Percentiles rank a stretch among this genome's conserved stretches.
Evolutionary conservation across 2,797 vertebrate species (phyloP).

Genomic region (Leptatherina wallacei): DNA sequence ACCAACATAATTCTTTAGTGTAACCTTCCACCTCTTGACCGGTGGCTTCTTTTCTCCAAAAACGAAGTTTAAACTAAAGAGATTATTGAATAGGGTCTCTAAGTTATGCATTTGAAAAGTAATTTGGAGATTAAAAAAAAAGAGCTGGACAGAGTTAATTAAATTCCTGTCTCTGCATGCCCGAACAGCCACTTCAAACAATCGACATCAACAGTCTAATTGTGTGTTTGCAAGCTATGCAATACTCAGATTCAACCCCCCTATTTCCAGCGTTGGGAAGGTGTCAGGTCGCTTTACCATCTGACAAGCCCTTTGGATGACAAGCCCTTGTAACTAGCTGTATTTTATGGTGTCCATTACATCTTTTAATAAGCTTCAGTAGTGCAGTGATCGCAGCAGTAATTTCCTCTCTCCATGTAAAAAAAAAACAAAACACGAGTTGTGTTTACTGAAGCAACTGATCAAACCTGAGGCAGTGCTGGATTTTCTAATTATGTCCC

Average conservation of each 20-base stretch:
- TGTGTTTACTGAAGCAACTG: conserved; percentile 29
- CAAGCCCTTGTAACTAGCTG: conserved; percentile 1
- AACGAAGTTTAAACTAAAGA: neutral
- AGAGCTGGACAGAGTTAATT: conserved; percentile 1
- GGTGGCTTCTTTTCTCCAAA: neutral
- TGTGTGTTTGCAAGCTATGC: neutral
- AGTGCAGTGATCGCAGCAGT: conserved; percentile 3
- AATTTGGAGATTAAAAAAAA: conserved; percentile 5
- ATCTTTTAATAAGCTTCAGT: conserved; percentile 2
- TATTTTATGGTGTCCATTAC: conserved; percentile 8
- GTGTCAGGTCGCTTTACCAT: neutral
- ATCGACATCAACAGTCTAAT: neutral
- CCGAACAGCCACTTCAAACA: neutral
- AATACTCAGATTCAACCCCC: neutral
- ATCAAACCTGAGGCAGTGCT: conserved; percentile 8
- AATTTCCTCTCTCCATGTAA: conserved; percentile 6
- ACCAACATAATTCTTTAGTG: neutral
- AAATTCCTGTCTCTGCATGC: conserved; percentile 8
- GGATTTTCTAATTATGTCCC: conserved; percentile 31
- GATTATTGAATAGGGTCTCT: neutral
- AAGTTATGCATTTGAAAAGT: conserved; percentile 8
- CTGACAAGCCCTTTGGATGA: neutral
- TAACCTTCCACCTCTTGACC: neutral
- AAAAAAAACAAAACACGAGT: conserved; percentile 8
- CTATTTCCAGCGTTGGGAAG: neutral